Conservation (phyloP, 2,888 invertebrate genomes). For the Anodontia alba region DNA sequence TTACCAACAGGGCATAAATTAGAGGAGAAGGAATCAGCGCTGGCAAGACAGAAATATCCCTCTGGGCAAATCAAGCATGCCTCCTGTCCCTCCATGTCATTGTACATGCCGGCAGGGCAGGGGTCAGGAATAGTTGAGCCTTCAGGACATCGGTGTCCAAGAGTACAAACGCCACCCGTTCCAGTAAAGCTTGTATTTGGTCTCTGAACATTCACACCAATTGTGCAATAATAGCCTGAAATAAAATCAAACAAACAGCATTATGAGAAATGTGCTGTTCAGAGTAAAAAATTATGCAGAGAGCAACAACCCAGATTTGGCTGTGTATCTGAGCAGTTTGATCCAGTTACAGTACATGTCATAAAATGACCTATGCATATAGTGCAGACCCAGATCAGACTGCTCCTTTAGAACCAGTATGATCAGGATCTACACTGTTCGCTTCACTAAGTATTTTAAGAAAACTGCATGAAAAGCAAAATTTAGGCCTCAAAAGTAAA, state of each 20-base stretch:
- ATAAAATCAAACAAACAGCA: background rate
- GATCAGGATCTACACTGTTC: too few species aligned
- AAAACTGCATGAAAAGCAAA: too few species aligned
- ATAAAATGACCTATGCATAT: too few species aligned
- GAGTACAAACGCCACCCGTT: constrained; percentile 79
- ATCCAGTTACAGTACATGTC: too few species aligned
- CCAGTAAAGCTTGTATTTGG: constrained; percentile 77
- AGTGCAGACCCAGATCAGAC: too few species aligned
- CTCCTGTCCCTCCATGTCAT: constrained; percentile 69
- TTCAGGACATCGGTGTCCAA: constrained; percentile 78
- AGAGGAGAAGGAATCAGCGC: constrained; percentile 70
- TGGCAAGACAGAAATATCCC: constrained; percentile 76
- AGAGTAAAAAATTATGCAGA: background rate
- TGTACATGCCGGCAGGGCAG: constrained; percentile 74
- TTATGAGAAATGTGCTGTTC: too few species aligned
- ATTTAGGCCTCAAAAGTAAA: too few species aligned
- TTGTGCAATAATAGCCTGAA: constrained; percentile 81
- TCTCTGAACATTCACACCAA: constrained; percentile 78
- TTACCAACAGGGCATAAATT: constrained; percentile 79
- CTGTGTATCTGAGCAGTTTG: too few species aligned
- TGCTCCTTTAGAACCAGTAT: too few species aligned
- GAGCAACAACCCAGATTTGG: too few species aligned
- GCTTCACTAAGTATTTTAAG: too few species aligned
- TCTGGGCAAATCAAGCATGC: constrained; percentile 72
- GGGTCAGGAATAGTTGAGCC: constrained; percentile 64